Conservation (phyloP, 2,888 invertebrate genomes). For the Lacanobia wlatinum region DNA sequence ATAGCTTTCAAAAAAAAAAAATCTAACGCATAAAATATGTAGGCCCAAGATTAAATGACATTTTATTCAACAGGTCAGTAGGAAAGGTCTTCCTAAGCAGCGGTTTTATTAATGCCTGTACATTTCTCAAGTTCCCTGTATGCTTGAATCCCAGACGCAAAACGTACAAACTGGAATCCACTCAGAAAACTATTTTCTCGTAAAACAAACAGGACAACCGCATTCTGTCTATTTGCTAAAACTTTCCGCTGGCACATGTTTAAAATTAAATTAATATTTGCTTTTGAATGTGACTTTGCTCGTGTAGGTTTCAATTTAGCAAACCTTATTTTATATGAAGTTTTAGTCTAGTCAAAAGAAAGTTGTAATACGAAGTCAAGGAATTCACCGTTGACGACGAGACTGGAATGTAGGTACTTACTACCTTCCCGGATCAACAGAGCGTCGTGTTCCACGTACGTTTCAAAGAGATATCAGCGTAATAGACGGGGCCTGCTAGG, state of each 20-base stretch:
- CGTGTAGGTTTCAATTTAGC: conserved; percentile 26
- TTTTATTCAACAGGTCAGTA: conserved; percentile 42
- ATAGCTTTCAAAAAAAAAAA: not conserved
- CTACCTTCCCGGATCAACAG: too few species aligned
- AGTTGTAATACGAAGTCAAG: not conserved
- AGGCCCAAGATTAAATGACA: conserved; percentile 18
- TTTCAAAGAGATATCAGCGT: too few species aligned
- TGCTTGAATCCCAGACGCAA: conserved; percentile 24
- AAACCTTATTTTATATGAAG: not conserved
- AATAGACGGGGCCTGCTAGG: too few species aligned
- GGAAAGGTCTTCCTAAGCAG: conserved; percentile 29
- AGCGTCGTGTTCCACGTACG: too few species aligned
- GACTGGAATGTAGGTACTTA: not conserved
- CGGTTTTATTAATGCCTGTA: conserved; percentile 46
- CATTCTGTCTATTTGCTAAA: conserved; percentile 47
- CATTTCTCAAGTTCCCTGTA: conserved; percentile 28
- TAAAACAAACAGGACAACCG: conserved; percentile 49
- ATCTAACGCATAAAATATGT: not conserved
- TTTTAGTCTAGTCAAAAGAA: not conserved
- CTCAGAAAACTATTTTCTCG: conserved; percentile 52
- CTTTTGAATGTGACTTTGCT: conserved; percentile 37
- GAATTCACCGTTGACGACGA: not conserved
- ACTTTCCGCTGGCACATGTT: conserved; percentile 45
- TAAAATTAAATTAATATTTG: conserved; percentile 54
- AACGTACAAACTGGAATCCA: conserved; percentile 45